phyloP scores from a whole-genome alignment of 2,888 invertebrate genomes.

The Dicycla oo region DNA sequence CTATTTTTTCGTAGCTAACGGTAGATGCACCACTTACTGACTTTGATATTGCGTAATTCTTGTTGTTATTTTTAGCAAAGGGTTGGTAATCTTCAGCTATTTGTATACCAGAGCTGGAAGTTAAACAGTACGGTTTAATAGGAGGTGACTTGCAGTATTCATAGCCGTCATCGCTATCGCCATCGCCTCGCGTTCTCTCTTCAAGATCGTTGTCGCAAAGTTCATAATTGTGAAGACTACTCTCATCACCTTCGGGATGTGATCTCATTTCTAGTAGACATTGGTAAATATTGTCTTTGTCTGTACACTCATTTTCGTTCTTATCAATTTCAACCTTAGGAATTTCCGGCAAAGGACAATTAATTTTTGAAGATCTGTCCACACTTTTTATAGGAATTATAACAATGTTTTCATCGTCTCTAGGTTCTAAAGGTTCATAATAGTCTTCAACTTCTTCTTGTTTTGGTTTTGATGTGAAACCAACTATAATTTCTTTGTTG shows the following conservation, averaged over 20 bases:
- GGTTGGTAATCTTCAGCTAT: conserved; percentile 90
- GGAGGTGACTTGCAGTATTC: conserved; percentile 86
- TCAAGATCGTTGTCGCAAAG: conserved; percentile 84
- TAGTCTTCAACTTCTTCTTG: conserved; percentile 82
- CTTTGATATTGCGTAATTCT: conserved; percentile 84
- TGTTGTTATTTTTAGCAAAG: conserved; percentile 72
- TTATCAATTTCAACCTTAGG: conserved; percentile 75
- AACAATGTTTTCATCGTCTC: conserved; percentile 77
- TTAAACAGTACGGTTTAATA: conserved; percentile 84
- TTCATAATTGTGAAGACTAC: conserved; percentile 89
- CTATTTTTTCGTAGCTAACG: conserved; percentile 87
- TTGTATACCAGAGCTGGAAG: conserved; percentile 86
- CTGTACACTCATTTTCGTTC: conserved; percentile 56
- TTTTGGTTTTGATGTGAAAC: conserved; percentile 79
- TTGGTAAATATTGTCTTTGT: conserved; percentile 86
- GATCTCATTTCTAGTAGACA: conserved; percentile 86
- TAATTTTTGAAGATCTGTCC: conserved; percentile 83
- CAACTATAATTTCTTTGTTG: conserved; percentile 84
- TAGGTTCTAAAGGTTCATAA: conserved; percentile 86
- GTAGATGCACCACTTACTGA: conserved; percentile 87
- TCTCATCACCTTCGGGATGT: conserved; percentile 87
- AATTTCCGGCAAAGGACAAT: conserved; percentile 88
- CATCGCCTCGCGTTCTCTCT: conserved; percentile 86
- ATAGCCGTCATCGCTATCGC: conserved; percentile 88
- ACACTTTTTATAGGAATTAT: conserved; percentile 80